These are phyloP conservation scores for sheep (Ovis aries) DNA, from an alignment of 2,113 vertebrate genomes.

Conservation along the genomic window ARS-UI_Ramb_v3.0 NC_056064.1:17766501-17767000, in stretches of 20 bases:
- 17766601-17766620: not conserved
- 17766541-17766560: constrained; percentile 88
- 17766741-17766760: not conserved
- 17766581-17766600: not conserved
- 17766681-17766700: not conserved
- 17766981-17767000: not conserved
- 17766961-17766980: not conserved
- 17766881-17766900: not conserved
- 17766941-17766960: not conserved
- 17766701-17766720: not conserved
- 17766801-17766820: not conserved
- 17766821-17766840: not conserved
- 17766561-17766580: constrained; percentile 86
- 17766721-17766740: not conserved
- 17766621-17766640: not conserved
- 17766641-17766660: not conserved
- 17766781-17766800: not conserved
- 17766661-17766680: not conserved
- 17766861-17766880: not conserved
- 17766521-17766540: constrained; percentile 87
- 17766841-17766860: not conserved
- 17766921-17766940: not conserved
- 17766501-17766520: constrained; percentile 79
- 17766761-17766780: not conserved
- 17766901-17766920: not conserved